Evolutionary conservation across 1,140 invertebrate species (phyloP).

Genomic region (Phortica variegata): DNA sequence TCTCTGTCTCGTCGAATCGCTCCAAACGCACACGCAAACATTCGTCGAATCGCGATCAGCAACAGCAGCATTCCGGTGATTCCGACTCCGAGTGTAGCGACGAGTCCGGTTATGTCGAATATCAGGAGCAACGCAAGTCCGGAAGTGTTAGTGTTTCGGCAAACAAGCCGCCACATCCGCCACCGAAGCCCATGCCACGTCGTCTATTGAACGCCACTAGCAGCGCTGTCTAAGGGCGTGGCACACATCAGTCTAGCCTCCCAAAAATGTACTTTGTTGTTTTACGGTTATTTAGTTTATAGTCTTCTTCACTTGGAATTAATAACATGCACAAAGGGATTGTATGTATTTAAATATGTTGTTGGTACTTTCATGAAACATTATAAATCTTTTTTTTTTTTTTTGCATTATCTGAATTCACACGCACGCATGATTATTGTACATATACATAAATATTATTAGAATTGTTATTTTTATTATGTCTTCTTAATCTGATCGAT

Average conservation of each 20-base stretch:
- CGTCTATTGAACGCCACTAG: conserved; percentile 25
- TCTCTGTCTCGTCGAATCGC: too few relatives aligned
- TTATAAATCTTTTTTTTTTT: too few relatives aligned
- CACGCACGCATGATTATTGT: too few relatives aligned
- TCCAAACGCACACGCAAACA: not conserved
- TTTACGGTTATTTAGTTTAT: not conserved
- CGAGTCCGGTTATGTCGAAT: conserved; percentile 62
- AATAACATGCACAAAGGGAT: too few relatives aligned
- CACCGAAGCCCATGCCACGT: conserved; percentile 46
- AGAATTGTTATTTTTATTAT: too few relatives aligned
- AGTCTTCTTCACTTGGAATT: too few relatives aligned
- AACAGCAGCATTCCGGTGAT: conserved; percentile 11
- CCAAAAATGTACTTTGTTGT: too few relatives aligned
- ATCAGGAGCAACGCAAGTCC: conserved; percentile 34
- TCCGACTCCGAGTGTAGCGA: conserved; percentile 58
- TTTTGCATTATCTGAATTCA: too few relatives aligned
- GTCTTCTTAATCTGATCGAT: too few relatives aligned
- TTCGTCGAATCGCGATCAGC: conserved; percentile 7
- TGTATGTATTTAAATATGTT: too few relatives aligned
- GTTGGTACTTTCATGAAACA: too few relatives aligned
- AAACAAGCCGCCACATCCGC: conserved; percentile 30
- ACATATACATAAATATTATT: too few relatives aligned
- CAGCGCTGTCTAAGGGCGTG: conserved; percentile 3
- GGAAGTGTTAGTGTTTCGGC: conserved; percentile 10
- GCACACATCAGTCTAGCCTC: conserved; percentile 15